Percentiles rank a stretch among this genome's conserved stretches.
phyloP scores from a whole-genome alignment of 2,797 vertebrate genomes.

The Momotus momota region DNA sequence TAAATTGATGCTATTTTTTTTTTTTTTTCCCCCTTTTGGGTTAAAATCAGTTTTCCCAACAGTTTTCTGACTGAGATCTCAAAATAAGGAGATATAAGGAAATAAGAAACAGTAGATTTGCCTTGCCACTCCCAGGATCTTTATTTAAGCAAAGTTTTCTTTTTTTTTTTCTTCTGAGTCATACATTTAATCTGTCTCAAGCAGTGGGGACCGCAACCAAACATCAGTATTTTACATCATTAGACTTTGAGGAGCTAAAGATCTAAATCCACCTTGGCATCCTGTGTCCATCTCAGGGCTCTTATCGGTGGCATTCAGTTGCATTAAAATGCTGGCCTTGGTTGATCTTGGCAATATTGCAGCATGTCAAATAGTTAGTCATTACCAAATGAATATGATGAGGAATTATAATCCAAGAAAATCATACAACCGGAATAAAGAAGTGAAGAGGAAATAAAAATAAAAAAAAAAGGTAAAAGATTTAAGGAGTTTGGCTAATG shows the following conservation, averaged over 20 bases:
- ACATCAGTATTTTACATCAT: background rate
- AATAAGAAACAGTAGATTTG: background rate
- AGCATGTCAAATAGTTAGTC: background rate
- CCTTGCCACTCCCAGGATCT: background rate
- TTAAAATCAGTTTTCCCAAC: background rate
- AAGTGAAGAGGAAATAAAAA: constrained; percentile 12
- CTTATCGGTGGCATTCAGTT: background rate
- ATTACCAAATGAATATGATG: background rate
- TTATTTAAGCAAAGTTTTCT: background rate
- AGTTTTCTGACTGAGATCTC: background rate
- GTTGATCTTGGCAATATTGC: background rate
- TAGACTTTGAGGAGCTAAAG: background rate
- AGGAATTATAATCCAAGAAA: constrained; percentile 8
- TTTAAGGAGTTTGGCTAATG: background rate
- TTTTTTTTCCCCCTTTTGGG: background rate
- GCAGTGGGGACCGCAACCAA: background rate
- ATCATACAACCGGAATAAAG: background rate
- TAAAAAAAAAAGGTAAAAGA: background rate
- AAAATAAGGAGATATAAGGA: background rate
- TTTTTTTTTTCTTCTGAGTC: background rate
- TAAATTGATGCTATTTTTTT: background rate
- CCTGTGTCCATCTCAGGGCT: background rate
- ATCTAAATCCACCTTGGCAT: background rate
- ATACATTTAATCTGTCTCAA: background rate
- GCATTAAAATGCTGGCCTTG: background rate